These are phyloP conservation scores for Benthosema pterotum DNA, from an alignment of 2,797 vertebrate species.

Conservation along the genomic window DNA sequence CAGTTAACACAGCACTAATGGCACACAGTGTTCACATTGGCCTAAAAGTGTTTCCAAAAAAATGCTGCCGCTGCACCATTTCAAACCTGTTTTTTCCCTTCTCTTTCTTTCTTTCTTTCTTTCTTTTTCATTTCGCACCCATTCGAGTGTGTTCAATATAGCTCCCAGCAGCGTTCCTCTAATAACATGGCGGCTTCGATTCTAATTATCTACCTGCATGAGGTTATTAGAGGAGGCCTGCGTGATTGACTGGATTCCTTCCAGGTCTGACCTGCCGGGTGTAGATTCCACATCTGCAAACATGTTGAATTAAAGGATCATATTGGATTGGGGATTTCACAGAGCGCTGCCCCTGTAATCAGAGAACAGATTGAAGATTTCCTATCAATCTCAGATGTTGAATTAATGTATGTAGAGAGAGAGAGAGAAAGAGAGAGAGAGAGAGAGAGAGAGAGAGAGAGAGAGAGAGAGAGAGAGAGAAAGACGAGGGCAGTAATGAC, in stretches of 20 bases:
- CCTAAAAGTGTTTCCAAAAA: too few species aligned
- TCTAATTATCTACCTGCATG: constrained; percentile 55
- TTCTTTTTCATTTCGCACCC: background rate
- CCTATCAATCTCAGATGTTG: constrained; percentile 48
- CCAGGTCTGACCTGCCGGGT: constrained; percentile 32
- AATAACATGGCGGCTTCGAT: constrained; percentile 43
- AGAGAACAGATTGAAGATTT: constrained; percentile 52
- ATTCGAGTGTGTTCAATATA: constrained; percentile 19
- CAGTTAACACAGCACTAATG: too few species aligned
- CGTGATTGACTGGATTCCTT: constrained; percentile 17
- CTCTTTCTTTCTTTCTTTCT: background rate
- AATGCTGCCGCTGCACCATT: too few species aligned
- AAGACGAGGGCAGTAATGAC: constrained; percentile 54
- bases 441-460: constrained; percentile 30
- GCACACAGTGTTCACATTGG: too few species aligned
- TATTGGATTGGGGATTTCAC: constrained; percentile 67
- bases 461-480: constrained; percentile 33
- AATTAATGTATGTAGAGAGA: constrained; percentile 54
- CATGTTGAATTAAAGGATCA: constrained; percentile 62
- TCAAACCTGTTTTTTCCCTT: too few species aligned
- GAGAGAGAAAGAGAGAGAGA: too few species aligned
- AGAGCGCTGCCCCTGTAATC: constrained; percentile 55
- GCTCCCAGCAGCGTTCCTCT: constrained; percentile 13
- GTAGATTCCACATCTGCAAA: constrained; percentile 53
- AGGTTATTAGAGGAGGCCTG: constrained; percentile 49